Conservation (phyloP, 1,140 invertebrate species). For the Phymastichus coffea region DNA sequence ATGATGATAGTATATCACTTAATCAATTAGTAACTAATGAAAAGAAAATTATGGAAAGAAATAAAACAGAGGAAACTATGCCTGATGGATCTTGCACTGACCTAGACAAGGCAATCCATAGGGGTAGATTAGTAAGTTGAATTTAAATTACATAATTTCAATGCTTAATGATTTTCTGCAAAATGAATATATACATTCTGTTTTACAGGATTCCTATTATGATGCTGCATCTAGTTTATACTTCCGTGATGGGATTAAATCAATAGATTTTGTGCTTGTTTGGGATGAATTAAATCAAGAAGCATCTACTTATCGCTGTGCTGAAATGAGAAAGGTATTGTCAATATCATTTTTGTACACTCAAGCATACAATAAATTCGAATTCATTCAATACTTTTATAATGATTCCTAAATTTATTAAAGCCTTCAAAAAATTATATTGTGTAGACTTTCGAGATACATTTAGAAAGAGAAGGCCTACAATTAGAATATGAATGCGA, state of each 20-base stretch:
- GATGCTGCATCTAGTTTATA: conserved; percentile 50
- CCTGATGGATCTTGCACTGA: conserved; percentile 36
- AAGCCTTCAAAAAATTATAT: not conserved
- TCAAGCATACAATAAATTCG: too few species aligned
- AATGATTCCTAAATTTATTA: not conserved
- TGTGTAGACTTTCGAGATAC: conserved; percentile 64
- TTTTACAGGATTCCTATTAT: conserved; percentile 8
- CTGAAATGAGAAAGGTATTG: conserved; percentile 42
- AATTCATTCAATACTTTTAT: not conserved
- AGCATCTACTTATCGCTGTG: conserved; percentile 38
- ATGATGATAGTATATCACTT: conserved; percentile 5
- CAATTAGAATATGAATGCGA: conserved; percentile 66
- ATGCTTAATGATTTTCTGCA: too few species aligned
- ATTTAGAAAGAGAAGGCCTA: conserved; percentile 68
- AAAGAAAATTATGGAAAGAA: conserved; percentile 11
- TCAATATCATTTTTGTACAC: too few species aligned
- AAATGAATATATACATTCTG: too few species aligned
- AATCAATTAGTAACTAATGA: not conserved
- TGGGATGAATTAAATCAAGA: conserved; percentile 60
- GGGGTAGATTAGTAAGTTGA: conserved; percentile 35
- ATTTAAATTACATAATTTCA: too few species aligned
- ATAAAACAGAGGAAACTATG: conserved; percentile 34
- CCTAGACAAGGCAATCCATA: conserved; percentile 28
- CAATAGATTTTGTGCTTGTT: conserved; percentile 77
- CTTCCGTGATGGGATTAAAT: conserved; percentile 67